A percentile compares a stretch with the other conserved stretches of the same genome.
phyloP scores from a whole-genome alignment of 1,140 invertebrate genomes.

The Drosophila repletoides region DNA sequence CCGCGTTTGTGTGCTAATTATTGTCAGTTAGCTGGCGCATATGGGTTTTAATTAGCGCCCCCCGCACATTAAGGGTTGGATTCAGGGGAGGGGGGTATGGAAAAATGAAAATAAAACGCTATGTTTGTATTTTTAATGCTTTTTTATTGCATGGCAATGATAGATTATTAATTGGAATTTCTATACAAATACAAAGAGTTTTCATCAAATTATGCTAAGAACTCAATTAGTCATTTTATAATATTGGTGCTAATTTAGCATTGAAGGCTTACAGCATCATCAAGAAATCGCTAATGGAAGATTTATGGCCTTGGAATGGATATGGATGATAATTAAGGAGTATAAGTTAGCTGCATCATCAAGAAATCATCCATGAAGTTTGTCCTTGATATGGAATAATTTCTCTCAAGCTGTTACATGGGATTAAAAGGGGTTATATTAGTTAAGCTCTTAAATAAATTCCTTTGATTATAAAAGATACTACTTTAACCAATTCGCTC shows the following conservation, averaged over 20 bases:
- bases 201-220: not conserved
- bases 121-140: slow-evolving; percentile 10
- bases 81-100: not conserved
- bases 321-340: too few species aligned
- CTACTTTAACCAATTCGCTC: too few species aligned
- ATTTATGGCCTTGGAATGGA: too few species aligned
- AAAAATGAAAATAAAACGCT: slow-evolving; percentile 12
- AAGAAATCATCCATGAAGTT: not conserved
- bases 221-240: too few species aligned
- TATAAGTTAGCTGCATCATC: not conserved
- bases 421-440: too few species aligned
- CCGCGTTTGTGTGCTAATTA: slow-evolving; percentile 70
- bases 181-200: not conserved
- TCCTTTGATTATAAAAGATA: too few species aligned
- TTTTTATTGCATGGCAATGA: not conserved
- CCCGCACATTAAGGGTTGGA: not conserved
- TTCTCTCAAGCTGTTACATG: not conserved
- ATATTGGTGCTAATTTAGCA: too few species aligned
- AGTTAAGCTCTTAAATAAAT: too few species aligned
- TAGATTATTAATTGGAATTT: slow-evolving; percentile 18
- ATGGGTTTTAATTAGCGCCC: slow-evolving; percentile 67
- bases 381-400: not conserved
- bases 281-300: too few species aligned
- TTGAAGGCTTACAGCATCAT: too few species aligned
- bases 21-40: slow-evolving; percentile 70